Conservation (phyloP, 2,888 invertebrate genomes). For the Lymantria monacha region DNA sequence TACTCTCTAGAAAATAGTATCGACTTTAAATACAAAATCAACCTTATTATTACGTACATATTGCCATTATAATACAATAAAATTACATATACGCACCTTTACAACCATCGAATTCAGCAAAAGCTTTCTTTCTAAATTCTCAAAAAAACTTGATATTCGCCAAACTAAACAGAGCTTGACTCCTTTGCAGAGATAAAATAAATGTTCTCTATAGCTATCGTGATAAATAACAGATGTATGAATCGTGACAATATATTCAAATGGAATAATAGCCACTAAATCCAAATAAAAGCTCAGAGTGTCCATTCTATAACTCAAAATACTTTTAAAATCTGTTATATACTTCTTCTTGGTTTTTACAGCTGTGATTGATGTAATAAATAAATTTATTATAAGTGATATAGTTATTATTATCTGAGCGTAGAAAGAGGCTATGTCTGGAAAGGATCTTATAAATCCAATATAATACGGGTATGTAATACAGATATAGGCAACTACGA, state of each 20-base stretch:
- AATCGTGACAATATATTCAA: constrained; percentile 72
- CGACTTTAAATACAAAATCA: no score
- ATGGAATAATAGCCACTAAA: constrained; percentile 70
- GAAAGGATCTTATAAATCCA: constrained; percentile 64
- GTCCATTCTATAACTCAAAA: constrained; percentile 66
- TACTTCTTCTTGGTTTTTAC: constrained; percentile 70
- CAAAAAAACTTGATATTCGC: constrained; percentile 72
- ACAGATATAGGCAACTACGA: constrained; percentile 64
- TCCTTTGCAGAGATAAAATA: constrained; percentile 77
- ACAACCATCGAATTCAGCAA: constrained; percentile 62
- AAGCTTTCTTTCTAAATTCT: constrained; percentile 64
- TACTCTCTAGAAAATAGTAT: no score
- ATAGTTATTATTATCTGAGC: constrained; percentile 63
- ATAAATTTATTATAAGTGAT: constrained; percentile 64
- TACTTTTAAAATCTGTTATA: constrained; percentile 55
- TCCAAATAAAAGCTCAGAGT: constrained; percentile 78
- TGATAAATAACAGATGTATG: constrained; percentile 56
- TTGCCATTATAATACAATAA: no score
- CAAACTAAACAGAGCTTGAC: constrained; percentile 77
- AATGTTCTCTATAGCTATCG: constrained; percentile 64
- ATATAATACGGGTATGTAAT: constrained; percentile 75
- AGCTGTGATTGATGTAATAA: constrained; percentile 70
- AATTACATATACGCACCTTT: constrained; percentile 45
- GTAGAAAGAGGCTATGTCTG: constrained; percentile 59
- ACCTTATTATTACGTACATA: no score